phyloP scores from a whole-genome alignment of 2,888 invertebrate species.

The Megaustenia siamemsis region DNA sequence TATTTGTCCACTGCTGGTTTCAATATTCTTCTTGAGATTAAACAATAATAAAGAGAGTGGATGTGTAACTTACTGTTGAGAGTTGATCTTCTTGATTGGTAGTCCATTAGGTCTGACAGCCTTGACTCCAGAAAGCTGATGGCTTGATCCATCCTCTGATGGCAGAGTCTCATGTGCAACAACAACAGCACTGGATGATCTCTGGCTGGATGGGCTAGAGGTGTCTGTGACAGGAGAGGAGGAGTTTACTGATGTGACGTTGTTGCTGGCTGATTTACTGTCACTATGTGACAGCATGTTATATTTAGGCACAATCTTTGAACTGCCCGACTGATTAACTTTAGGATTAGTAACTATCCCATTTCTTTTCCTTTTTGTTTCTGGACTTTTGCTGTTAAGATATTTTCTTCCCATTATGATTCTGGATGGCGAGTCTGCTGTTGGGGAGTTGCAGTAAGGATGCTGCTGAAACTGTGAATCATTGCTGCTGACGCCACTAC shows the following conservation, averaged over 20 bases:
- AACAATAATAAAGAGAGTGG: not conserved
- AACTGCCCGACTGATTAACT: slow-evolving; percentile 62
- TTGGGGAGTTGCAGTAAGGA: slow-evolving; percentile 2
- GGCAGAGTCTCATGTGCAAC: not conserved
- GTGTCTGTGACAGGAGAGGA: not conserved
- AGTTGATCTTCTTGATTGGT: slow-evolving; percentile 52
- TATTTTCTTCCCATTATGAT: slow-evolving; percentile 60
- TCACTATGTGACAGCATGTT: slow-evolving; percentile 19
- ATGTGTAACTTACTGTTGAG: slow-evolving; percentile 40
- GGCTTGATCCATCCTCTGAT: not conserved
- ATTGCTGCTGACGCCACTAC: slow-evolving; percentile 59
- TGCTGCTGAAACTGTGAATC: slow-evolving; percentile 16
- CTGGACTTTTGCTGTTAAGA: slow-evolving; percentile 74
- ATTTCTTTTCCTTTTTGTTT: slow-evolving; percentile 77
- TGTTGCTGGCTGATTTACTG: slow-evolving; percentile 5
- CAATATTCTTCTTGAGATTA: no score
- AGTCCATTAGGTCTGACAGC: slow-evolving; percentile 49
- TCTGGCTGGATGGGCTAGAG: not conserved
- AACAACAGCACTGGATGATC: not conserved
- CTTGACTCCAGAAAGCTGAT: slow-evolving; percentile 7
- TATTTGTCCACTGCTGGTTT: no score
- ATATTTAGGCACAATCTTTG: slow-evolving; percentile 23
- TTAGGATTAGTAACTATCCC: slow-evolving; percentile 81
- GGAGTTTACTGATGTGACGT: not conserved
- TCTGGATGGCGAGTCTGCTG: slow-evolving; percentile 62